Evolutionary conservation across 1,140 invertebrate species (phyloP).

Genomic region (Ectropis grisescens): DNA sequence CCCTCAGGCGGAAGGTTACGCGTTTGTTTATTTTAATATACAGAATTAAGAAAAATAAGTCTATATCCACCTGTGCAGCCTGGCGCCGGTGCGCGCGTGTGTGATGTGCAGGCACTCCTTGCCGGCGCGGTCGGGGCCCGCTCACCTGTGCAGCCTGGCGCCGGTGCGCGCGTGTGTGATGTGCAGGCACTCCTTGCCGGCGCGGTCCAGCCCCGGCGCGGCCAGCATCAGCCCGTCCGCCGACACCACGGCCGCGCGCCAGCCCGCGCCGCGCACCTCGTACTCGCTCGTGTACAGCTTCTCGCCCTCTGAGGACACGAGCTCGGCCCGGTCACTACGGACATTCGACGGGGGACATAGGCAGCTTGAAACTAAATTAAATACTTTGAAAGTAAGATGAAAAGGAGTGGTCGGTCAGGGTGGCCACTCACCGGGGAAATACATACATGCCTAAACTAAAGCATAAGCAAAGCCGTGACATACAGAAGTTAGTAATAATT

Average conservation of each 20-base stretch:
- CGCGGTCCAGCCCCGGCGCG: slow-evolving; percentile 85
- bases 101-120: slow-evolving; percentile 89
- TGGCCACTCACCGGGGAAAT: no score
- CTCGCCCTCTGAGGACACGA: slow-evolving; percentile 83
- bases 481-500: no score
- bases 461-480: no score
- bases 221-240: slow-evolving; percentile 85
- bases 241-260: slow-evolving; percentile 81
- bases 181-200: slow-evolving; percentile 84
- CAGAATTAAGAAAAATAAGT: no score
- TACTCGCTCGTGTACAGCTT: slow-evolving; percentile 83
- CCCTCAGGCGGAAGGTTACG: no score
- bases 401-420: no score
- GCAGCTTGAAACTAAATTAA: no score
- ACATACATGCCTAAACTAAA: no score
- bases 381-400: no score
- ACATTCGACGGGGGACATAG: no score
- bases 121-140: slow-evolving; percentile 85
- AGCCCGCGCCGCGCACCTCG: slow-evolving; percentile 44
- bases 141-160: slow-evolving; percentile 79
- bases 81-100: slow-evolving; percentile 84
- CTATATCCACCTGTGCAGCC: slow-evolving; percentile 85
- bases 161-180: slow-evolving; percentile 90
- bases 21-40: no score
- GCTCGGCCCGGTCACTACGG: no score